Base-by-base conservation (phyloP, 1,140 invertebrate genomes). In the Dendrolimus punctatus region DNA sequence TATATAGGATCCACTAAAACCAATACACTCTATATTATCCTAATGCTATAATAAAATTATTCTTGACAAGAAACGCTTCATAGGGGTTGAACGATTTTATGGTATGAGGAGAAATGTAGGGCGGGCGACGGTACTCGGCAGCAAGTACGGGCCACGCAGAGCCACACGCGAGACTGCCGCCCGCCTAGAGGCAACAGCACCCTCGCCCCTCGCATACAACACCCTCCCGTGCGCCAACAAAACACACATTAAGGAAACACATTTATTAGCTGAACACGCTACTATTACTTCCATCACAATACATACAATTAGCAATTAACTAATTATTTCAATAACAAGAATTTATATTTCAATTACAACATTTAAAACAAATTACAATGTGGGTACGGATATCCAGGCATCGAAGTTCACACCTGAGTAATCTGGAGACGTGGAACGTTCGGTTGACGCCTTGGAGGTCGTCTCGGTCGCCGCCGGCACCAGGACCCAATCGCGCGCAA, bases 231-330 rank as follows among this genome's bases (percentile, higher is more conserved):
- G 57, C 62, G 55, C 68, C 70, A 80, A 78, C 79, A 76, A 79
- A 80, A 82, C 79, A 80, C 74, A 75, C 56, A 75, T 82, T 73
- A 77, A 72, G 45, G 62, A 78, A 57, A 77, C 69, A 76, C 73
- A 69, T 80, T 85, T 81, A 80, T 80, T 82, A 85, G 75, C 82
- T 71, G 74, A 76, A 57, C 76, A 71, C 66, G 67, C 73, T 81
- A 81, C 74, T 75, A 66, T 66, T 74, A 76, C 63, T 75, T 73
- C 65, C 57, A 76, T 72, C 58, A 52, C 61, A 68, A 68, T 68
- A 78, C 72, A 64, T 62, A 64, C 53, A 53, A 55, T 58, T 48
- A 56, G 49, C 50, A 40, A 44, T 57, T 57, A 57, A 50, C 56
- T 23, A 23, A 23, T 23, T 23, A 1, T 23, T 23, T 23, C 23